Percentiles rank a stretch among this genome's conserved stretches.
phyloP scores from a whole-genome alignment of 2,797 vertebrate genomes.

The Coendou prehensilis region DNA sequence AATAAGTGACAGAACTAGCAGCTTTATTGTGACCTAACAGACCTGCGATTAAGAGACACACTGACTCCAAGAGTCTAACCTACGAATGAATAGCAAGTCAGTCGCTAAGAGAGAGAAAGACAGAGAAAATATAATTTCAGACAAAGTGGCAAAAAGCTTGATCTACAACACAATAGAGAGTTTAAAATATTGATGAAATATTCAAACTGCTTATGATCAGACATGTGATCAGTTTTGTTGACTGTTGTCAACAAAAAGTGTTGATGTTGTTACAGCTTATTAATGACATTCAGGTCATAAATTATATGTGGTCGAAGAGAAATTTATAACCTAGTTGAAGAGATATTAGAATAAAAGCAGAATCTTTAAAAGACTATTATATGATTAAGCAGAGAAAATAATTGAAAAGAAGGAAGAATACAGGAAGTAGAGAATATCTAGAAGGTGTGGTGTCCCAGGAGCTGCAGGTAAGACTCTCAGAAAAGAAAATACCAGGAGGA shows the following conservation, averaged over 20 bases:
- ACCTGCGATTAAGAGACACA: background rate
- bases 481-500: background rate
- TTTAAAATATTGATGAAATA: background rate
- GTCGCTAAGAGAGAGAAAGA: background rate
- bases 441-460: background rate
- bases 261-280: background rate
- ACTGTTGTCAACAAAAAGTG: background rate
- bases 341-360: background rate
- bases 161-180: background rate
- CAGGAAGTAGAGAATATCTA: background rate
- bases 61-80: background rate
- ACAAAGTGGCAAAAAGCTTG: background rate
- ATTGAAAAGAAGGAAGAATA: background rate
- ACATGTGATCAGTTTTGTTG: background rate
- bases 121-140: background rate
- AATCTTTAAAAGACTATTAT: background rate
- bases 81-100: background rate
- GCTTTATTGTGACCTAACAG: background rate
- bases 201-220: background rate
- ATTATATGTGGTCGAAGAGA: background rate
- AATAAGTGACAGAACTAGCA: background rate
- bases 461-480: background rate
- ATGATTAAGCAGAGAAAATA: background rate
- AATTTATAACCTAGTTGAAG: background rate
- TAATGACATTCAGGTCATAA: background rate